phyloP scores from a whole-genome alignment of 1,140 invertebrate species.

The Reticulitermes speratus region DNA sequence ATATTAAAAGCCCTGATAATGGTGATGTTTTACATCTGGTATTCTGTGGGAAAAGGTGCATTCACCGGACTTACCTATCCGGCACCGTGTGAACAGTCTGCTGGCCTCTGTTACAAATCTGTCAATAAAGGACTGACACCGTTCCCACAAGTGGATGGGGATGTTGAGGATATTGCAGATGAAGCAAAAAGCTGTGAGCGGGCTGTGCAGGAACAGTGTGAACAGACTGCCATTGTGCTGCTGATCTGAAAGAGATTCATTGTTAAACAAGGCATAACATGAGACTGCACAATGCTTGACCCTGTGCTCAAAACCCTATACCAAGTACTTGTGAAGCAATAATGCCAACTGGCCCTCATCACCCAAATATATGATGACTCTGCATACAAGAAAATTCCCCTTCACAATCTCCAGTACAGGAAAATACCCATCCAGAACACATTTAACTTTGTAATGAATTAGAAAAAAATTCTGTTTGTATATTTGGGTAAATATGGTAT shows the following conservation, averaged over 20 bases:
- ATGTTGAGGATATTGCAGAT: conserved; percentile 87
- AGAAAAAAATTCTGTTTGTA: too few relatives aligned
- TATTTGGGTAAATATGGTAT: background rate
- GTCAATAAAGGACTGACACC: conserved; percentile 84
- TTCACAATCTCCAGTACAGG: too few relatives aligned
- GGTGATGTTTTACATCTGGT: too few relatives aligned
- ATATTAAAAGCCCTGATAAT: too few relatives aligned
- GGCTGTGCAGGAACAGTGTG: conserved; percentile 92
- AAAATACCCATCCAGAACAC: too few relatives aligned
- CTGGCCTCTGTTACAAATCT: conserved; percentile 88
- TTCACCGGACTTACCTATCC: conserved; percentile 65
- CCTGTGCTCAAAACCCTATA: too few relatives aligned
- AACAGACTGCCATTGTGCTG: conserved; percentile 91
- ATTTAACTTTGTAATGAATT: too few relatives aligned
- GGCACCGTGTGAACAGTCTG: conserved; percentile 74
- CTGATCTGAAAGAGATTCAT: conserved; percentile 61
- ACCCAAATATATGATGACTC: too few relatives aligned
- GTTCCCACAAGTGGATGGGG: conserved; percentile 85
- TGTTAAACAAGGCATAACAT: background rate
- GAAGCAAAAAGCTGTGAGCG: conserved; percentile 89
- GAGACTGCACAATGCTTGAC: background rate
- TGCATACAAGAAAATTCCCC: too few relatives aligned
- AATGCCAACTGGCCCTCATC: too few relatives aligned
- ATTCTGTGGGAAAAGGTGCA: too few relatives aligned
- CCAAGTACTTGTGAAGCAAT: too few relatives aligned